These are phyloP conservation scores for Beroe forskalii DNA, from an alignment of 37 sponge, comb jelly and placozoan species.

Conservation along the genomic window DNA sequence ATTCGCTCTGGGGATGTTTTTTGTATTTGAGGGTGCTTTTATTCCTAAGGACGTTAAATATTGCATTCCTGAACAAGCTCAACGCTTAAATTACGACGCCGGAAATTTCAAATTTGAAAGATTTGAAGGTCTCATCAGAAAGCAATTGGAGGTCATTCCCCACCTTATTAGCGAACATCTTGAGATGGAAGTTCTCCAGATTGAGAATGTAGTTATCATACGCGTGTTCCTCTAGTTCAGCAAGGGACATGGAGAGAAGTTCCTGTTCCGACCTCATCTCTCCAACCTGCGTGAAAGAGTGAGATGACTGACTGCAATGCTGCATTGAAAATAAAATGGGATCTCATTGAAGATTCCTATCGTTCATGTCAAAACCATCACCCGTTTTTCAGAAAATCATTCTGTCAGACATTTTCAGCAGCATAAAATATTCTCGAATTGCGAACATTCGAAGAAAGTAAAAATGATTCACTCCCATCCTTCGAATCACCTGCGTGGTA, in stretches of 20 bases:
- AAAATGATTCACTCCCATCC: not conserved
- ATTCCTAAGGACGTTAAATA: no score
- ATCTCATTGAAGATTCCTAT: no score
- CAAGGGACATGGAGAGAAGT: slow-evolving; percentile 38
- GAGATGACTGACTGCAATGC: no score
- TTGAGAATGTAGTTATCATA: slow-evolving; percentile 54
- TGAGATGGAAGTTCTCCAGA: slow-evolving; percentile 51
- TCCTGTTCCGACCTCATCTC: slow-evolving; percentile 5
- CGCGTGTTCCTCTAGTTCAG: slow-evolving; percentile 36
- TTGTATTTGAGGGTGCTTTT: no score
- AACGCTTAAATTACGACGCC: no score
- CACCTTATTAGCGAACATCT: slow-evolving; percentile 46
- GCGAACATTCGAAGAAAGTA: not conserved
- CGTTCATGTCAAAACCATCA: no score
- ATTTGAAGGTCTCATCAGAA: no score
- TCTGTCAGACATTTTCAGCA: not conserved
- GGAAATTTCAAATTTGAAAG: no score
- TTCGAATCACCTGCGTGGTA: not conserved
- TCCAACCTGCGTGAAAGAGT: not conserved
- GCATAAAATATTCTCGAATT: not conserved
- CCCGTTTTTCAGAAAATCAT: no score
- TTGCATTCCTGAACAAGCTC: no score
- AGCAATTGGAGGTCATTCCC: no score
- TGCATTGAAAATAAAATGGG: no score
- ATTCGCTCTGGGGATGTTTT: not conserved